Evolutionary conservation across 2,113 vertebrate genomes (phyloP), one percentile per base, ranked within the genome.

Genomic region (Rhinichthys klamathensis): DNA sequence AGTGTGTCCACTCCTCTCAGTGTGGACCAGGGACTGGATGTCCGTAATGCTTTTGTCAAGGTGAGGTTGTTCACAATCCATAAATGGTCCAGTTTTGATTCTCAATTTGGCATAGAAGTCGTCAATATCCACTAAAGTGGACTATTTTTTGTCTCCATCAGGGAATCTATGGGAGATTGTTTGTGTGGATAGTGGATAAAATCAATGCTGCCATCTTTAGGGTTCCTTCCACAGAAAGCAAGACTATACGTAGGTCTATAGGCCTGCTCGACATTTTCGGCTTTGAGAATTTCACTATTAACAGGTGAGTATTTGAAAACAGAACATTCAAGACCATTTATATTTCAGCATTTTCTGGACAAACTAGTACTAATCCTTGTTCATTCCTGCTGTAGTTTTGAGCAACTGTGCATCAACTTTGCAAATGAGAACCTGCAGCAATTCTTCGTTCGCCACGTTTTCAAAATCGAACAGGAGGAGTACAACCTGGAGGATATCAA

Each of bases 341-440:
- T 76, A 11, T 54, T n/a, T 25, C 32, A 30, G 6, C 74, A 76
- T 38, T 70, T 23, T 70, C 4, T 69, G 65, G 30, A 38, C 65
- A 70, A 23, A 70, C 69, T 12, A 11, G 21, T 41, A n/a, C 69
- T 72, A n/a, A 27, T 63, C 63, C 63, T 51, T 35, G 44, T 49
- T 51, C 3, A 23, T 70, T 63, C 16, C 25, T 54, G n/a, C 13
- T 38, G 13, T 93, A 99, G 98, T 91, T 99, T 99, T 3, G 98
- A 99, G 91, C 98, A 99, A 93, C 96, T 99, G 23, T 99, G 98
- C 93, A 99, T 99, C 89, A 99, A 99, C 93, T 99, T 99, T 12
- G 98, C 98, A 23, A 99, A 99, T 0, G 98, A 99, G 94, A 98
- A 99, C 91, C 94, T 99, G 92, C 98, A 99, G 91, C 98, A 99